A percentile compares a stretch with the other conserved stretches of the same genome.
Evolutionary conservation across 2,888 invertebrate genomes (phyloP).

Genomic region (Sialis lutaria): DNA sequence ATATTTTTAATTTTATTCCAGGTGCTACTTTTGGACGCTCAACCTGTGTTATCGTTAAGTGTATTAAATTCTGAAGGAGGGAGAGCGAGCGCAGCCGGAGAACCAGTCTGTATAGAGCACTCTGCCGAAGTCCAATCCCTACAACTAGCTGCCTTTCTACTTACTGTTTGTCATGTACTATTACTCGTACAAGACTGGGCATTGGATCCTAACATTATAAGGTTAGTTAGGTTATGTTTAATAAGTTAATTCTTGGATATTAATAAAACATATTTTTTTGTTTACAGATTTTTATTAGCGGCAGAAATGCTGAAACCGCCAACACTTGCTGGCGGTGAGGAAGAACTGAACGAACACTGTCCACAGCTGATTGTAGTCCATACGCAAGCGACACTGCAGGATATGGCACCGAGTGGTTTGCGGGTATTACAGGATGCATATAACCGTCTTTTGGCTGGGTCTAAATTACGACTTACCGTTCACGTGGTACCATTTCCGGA

Average conservation of each 20-base stretch:
- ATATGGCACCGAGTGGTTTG: constrained; percentile 44
- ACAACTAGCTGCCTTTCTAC: constrained; percentile 64
- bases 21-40: constrained; percentile 74
- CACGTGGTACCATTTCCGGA: too few relatives aligned
- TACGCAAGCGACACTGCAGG: constrained; percentile 59
- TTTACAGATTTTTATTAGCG: constrained; percentile 52
- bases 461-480: too few relatives aligned
- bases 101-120: constrained; percentile 43
- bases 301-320: constrained; percentile 73
- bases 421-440: constrained; percentile 38
- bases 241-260: not conserved
- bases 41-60: constrained; percentile 55
- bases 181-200: constrained; percentile 83
- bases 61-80: constrained; percentile 36
- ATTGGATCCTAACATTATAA: constrained; percentile 62
- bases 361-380: constrained; percentile 73
- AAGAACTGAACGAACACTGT: constrained; percentile 55
- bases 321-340: constrained; percentile 45
- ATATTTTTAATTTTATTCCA: constrained; percentile 24
- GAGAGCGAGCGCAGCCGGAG: constrained; percentile 30
- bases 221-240: constrained; percentile 43
- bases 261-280: not conserved
- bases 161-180: constrained; percentile 81
- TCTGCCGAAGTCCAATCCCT: constrained; percentile 52
- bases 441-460: too few relatives aligned